Conservation (phyloP, 2,888 invertebrate genomes). For the Petrolisthes manimaculis region DNA sequence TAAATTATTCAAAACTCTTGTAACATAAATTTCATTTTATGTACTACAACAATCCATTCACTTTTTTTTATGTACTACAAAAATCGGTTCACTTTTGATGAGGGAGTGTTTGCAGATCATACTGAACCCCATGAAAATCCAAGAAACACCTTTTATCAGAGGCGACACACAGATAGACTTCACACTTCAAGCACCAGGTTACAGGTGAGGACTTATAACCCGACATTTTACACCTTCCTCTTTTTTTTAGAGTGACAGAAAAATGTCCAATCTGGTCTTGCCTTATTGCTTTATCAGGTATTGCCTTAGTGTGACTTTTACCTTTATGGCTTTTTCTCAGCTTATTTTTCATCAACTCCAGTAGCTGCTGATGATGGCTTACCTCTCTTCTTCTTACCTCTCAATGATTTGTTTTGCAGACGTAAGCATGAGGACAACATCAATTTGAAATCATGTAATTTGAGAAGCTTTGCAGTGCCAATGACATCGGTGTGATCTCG, state of each 20-base stretch:
- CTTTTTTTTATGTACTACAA: too few species aligned
- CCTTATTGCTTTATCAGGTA: slow-evolving; percentile 23
- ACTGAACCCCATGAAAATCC: slow-evolving; percentile 24
- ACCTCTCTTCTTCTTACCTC: slow-evolving; percentile 32
- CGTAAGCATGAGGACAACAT: slow-evolving; percentile 12
- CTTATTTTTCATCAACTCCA: slow-evolving; percentile 20
- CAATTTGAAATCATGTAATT: slow-evolving; percentile 26
- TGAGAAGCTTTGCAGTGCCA: slow-evolving; percentile 10
- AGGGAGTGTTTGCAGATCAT: slow-evolving; percentile 19
- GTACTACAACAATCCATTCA: too few species aligned
- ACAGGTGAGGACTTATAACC: slow-evolving; percentile 22
- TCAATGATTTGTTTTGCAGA: slow-evolving; percentile 26
- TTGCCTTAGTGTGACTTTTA: slow-evolving; percentile 25
- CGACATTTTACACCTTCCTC: slow-evolving; percentile 24
- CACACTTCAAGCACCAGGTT: slow-evolving; percentile 29
- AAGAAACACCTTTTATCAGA: slow-evolving; percentile 15
- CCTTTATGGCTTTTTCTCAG: slow-evolving; percentile 21
- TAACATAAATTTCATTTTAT: too few species aligned
- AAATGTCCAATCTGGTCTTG: slow-evolving; percentile 33
- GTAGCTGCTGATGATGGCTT: slow-evolving; percentile 18
- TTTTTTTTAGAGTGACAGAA: slow-evolving; percentile 19
- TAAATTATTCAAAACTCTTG: too few species aligned
- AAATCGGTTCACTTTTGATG: too few species aligned
- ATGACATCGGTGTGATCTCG: neutral
- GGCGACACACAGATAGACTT: slow-evolving; percentile 3